Conservation (phyloP, 2,888 invertebrate genomes). For the Ramazzottius varieornatus region DNA sequence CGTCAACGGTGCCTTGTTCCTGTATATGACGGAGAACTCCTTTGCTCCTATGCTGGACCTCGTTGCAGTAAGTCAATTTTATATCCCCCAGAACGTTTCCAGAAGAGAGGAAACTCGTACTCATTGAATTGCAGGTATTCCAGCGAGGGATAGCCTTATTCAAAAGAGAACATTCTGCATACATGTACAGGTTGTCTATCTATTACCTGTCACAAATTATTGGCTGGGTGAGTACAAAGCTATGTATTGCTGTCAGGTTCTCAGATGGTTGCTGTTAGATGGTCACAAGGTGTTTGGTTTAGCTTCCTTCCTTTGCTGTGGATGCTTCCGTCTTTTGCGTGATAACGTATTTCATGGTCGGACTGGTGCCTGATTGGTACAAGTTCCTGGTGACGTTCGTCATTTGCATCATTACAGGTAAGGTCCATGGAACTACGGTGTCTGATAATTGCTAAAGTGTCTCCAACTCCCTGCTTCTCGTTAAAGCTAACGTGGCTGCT, state of each 20-base stretch:
- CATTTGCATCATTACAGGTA: not conserved
- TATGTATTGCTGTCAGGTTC: not conserved
- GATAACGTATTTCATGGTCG: not conserved
- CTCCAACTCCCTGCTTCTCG: too few species aligned
- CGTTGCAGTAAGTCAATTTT: not conserved
- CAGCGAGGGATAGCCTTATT: not conserved
- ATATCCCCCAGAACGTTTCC: not conserved
- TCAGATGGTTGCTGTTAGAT: too few species aligned
- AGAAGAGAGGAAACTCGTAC: not conserved
- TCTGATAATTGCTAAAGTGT: too few species aligned
- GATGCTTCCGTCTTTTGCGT: slow-evolving; percentile 1
- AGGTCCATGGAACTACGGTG: too few species aligned
- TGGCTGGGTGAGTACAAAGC: not conserved
- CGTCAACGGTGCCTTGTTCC: not conserved
- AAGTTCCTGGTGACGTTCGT: not conserved
- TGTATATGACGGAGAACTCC: slow-evolving; percentile 2
- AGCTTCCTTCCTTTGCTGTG: not conserved
- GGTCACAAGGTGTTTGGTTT: not conserved
- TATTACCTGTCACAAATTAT: not conserved
- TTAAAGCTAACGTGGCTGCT: not conserved
- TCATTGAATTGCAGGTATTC: not conserved
- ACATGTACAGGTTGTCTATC: not conserved
- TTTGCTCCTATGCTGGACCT: slow-evolving; percentile 2
- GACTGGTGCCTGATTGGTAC: not conserved
- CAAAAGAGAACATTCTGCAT: not conserved